Evolutionary conservation across 2,888 invertebrate species (phyloP).

Genomic region (Ctena decussata): DNA sequence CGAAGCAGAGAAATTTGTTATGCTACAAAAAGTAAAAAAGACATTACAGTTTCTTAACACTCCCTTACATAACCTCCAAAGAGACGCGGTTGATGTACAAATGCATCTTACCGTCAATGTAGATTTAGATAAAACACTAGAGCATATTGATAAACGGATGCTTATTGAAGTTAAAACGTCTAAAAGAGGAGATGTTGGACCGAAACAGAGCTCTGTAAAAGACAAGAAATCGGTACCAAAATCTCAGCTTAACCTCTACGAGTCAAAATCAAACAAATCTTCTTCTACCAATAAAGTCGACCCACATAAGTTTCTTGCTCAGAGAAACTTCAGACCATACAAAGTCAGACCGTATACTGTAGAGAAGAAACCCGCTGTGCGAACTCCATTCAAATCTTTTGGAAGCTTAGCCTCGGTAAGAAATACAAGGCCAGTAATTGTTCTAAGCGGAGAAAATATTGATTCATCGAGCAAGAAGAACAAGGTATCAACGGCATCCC

Average conservation of each 20-base stretch:
- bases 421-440: background rate
- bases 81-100: background rate
- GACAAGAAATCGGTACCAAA: background rate
- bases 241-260: background rate
- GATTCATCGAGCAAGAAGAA: too few relatives aligned
- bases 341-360: background rate
- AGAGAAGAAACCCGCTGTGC: background rate
- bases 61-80: background rate
- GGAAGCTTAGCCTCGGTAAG: background rate
- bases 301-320: background rate
- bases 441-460: background rate
- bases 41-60: background rate
- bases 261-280: background rate
- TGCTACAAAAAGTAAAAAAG: background rate
- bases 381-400: background rate
- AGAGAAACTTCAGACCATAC: slow-evolving; percentile 2
- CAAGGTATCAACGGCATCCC: too few relatives aligned
- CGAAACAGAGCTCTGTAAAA: background rate
- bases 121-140: background rate
- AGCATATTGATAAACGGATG: background rate
- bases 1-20: background rate
- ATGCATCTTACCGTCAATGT: background rate
- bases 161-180: background rate
- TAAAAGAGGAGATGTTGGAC: background rate
- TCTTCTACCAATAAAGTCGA: background rate